Evolutionary conservation across 1,140 invertebrate species (phyloP), one percentile per base, ranked within the genome.

Genomic region (Trinorchestia longiramus): DNA sequence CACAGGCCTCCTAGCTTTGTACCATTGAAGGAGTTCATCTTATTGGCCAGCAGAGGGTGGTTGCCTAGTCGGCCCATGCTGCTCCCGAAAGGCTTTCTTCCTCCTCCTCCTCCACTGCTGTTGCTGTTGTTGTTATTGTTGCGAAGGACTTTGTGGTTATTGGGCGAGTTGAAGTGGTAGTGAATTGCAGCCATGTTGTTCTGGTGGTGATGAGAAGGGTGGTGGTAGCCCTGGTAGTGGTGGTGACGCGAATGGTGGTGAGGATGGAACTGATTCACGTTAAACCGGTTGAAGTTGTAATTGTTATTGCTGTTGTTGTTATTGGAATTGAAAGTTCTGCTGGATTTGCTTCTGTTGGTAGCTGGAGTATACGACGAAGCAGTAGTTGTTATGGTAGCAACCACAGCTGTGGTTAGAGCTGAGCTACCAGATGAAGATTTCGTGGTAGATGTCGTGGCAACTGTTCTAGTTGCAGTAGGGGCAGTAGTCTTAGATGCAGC

Each of bases 231-330:
- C 41, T 41, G n/a, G 96, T 96, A 90, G 77, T 96, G 47, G 88
- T 96, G 47, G 44, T 96, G 62, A 42, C 87, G 95, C 42, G 53
- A 77, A 19, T n/a, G 23, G 95, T 95, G 95, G 96, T 96, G 88
- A 44, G 45, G 45, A 87, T 53, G 19, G 96, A 88, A 43, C 43
- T 43, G 57, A 95, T 43, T 92, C 47, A 94, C 53, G 45, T 57
- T 44, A 53, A 45, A 87, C 43, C 88, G 23, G 95, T 87, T 43
- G 47, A 42, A 92, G 43, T 95, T 44, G 88, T 42, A 43, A 87
- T 57, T 53, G 95, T 42, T 53, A 40, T 57, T 44, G 95, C 23
- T 53, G 94, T 28, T 45, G 94, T n/a, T n/a, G 42, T n/a, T n/a
- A 88, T 88, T 19, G 95, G 28, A 23, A 88, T 43, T 87, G 95